Evolutionary conservation across 2,113 vertebrate species (phyloP).

Genomic region (Vireo altiloquus): DNA sequence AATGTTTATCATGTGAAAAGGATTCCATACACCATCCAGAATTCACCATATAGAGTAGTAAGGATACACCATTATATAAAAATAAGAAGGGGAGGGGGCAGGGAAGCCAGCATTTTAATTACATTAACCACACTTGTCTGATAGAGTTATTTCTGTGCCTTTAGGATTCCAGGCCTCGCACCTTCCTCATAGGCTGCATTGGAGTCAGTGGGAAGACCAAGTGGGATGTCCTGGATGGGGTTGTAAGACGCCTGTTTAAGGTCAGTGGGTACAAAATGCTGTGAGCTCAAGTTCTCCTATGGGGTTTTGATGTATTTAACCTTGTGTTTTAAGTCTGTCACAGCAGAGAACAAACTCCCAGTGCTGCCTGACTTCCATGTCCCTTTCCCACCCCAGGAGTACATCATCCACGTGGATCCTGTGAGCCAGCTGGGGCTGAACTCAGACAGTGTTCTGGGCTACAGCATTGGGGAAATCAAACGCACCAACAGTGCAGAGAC

Average conservation of each 20-base stretch:
- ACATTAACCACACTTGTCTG: neutral
- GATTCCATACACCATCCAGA: neutral
- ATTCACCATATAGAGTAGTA: neutral
- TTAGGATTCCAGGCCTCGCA: conserved; percentile 81
- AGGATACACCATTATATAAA: neutral
- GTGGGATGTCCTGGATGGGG: conserved; percentile 97
- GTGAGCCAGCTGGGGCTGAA: conserved; percentile 89
- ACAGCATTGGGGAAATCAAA: conserved; percentile 91
- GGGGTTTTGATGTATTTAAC: neutral
- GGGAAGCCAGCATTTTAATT: neutral
- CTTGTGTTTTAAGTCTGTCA: neutral
- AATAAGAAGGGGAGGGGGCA: too few species aligned
- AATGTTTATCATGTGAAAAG: neutral
- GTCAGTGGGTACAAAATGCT: conserved; percentile 64
- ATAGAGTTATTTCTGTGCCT: neutral
- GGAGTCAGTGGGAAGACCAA: conserved; percentile 98
- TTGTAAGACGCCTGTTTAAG: conserved; percentile 93
- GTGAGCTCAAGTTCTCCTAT: fast-evolving
- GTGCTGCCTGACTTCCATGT: neutral
- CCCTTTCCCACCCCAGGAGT: conserved; percentile 77
- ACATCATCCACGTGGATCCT: conserved; percentile 92
- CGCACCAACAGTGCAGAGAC: conserved; percentile 76
- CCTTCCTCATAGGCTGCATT: conserved; percentile 95
- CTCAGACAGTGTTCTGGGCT: conserved; percentile 91
- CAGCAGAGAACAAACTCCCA: neutral